Base-by-base conservation (phyloP, 2,113 vertebrate genomes). In the Formicarius rufipectus region DNA sequence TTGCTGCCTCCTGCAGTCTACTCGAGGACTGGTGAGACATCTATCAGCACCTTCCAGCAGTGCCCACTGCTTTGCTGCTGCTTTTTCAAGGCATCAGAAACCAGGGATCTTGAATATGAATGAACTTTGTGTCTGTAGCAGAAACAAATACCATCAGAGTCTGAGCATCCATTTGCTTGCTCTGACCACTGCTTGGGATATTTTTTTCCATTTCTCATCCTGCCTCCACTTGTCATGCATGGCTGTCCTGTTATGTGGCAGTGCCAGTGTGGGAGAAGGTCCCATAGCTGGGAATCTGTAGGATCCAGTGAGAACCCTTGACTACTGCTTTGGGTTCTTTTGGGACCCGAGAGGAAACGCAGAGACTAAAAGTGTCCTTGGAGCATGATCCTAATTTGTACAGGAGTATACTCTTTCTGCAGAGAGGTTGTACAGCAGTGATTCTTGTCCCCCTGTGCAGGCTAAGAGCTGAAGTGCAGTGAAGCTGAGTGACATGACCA, bases 171-270 rank as follows among this genome's bases (percentile, higher is more conserved):
- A 12, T 52, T 63, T 81, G 19, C 31, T 71, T 50, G 21, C 52
- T 35, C 16, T 74, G 59, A 74, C n/a, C 27, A 55, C 33, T 30
- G 40, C 20, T 49, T 40, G 49, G 52, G 47, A 58, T 5, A 12
- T 35, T 89, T 93, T 50, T 66, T 39, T 35, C 40, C 44, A 17
- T 56, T 79, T 90, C 59, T 83, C 17, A 55, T 80, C 9, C 63
- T 35, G 49, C 66, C 23, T 6, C 20, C 10, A n/a, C 23, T 24
- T 0, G 0, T 30, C 0, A 2, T 19, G 14, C 1, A 1, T 30
- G 44, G 28, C 35, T 76, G 56, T 66, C 45, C 62, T 67, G 52
- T 60, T 45, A 15, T 0, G 3, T 24, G 42, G 35, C 39, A 49
- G 5, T 72, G 16, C 24, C 74, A 93, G 33, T 14, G 30, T 18